These are phyloP conservation scores for Marmota monax DNA, from an alignment of 2,113 vertebrate genomes.

Conservation along the genomic window DNA sequence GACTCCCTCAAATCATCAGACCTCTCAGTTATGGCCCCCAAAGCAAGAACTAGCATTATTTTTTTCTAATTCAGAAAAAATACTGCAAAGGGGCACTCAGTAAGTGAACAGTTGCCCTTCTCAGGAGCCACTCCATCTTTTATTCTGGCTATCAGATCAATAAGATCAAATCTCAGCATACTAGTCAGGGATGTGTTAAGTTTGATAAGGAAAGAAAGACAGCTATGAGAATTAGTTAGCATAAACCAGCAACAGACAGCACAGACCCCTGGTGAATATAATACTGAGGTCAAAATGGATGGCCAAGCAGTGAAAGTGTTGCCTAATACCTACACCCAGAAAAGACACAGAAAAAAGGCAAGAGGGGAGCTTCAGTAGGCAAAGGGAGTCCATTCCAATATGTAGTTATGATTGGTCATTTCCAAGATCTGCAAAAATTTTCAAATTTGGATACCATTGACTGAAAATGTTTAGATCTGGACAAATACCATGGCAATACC, in stretches of 20 bases:
- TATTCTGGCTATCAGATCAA: not conserved
- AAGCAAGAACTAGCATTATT: not conserved
- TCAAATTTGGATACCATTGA: not conserved
- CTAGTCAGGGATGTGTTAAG: not conserved
- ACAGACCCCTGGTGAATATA: not conserved
- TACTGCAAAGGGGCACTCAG: not conserved
- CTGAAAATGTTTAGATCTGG: not conserved
- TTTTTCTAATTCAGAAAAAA: not conserved
- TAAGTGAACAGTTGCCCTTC: not conserved
- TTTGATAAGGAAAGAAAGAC: conserved; percentile 11
- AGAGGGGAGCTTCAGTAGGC: not conserved
- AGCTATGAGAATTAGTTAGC: not conserved
- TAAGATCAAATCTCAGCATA: not conserved
- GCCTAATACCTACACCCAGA: not conserved
- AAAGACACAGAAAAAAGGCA: not conserved
- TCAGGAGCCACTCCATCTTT: not conserved
- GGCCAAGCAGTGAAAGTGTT: not conserved
- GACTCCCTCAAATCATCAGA: not conserved
- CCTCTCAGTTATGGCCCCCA: not conserved
- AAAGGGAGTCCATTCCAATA: too few species aligned
- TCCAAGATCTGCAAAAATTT: not conserved
- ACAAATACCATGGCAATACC: not conserved
- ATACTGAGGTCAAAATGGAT: not conserved
- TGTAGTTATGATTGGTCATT: not conserved
- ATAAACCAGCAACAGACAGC: not conserved